Conservation (phyloP, 2,113 vertebrate genomes). For the Muntiacus reevesi region DNA sequence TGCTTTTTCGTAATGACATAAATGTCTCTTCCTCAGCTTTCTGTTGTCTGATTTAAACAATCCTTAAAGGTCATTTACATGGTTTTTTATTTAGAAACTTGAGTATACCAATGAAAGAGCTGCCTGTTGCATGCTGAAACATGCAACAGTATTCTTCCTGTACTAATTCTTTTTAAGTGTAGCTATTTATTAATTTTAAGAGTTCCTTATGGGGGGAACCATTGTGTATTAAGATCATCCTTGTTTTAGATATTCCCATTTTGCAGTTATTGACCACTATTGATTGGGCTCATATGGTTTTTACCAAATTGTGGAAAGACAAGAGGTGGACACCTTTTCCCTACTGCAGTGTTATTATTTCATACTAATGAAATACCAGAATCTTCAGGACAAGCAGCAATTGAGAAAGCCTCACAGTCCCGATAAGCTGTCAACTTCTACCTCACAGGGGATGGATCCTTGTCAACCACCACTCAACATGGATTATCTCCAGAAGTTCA, state of each 20-base stretch:
- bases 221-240: neutral
- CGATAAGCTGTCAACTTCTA: neutral
- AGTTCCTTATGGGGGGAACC: neutral
- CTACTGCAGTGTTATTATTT: neutral
- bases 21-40: neutral
- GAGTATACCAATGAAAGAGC: neutral
- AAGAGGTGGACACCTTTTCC: neutral
- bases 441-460: neutral
- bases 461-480: neutral
- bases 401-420: neutral
- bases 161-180: neutral
- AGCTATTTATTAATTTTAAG: neutral
- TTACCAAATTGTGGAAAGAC: no score
- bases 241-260: neutral
- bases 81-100: neutral
- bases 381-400: neutral
- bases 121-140: neutral
- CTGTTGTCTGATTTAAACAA: neutral
- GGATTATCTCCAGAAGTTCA: neutral
- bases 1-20: neutral
- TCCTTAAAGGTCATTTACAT: neutral
- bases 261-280: neutral
- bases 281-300: neutral
- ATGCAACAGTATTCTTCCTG: neutral
- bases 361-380: neutral